Evolutionary conservation across 2,113 vertebrate genomes (phyloP), one percentile per base, ranked within the genome.

Genomic region (Oncorhynchus keta): DNA sequence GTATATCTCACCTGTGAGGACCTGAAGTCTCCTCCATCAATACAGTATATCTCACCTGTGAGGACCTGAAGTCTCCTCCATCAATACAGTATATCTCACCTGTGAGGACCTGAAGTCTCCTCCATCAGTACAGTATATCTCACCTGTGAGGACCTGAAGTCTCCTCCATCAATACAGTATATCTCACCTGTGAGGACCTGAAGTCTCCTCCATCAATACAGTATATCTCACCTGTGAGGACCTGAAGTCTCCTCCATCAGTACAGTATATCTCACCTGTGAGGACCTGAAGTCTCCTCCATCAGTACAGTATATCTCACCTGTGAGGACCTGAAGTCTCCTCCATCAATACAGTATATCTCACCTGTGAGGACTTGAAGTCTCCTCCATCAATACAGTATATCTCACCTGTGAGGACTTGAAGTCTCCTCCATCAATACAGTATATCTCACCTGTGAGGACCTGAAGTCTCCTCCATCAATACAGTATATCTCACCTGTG

Each of bases 51-150:
- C 59, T 45, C 1, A 94, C 90, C 88, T 92, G 92, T 76, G 90
- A 72, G 62, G 92, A 90, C 59, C 9, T 81, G 61, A 57, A 96
- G 7, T 92, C 95, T 1, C 95, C 94, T 0, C 72, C 80, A 55
- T 93, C 35, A 35, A 1, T 35, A 35, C 35, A 7, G 35, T 35
- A 35, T 35, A 7, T 35, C 35, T 35, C 35, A 35, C 35, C 88
- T 92, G 92, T 76, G 90, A 70, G 62, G 92, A 90, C 59, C 9
- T 81, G 61, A 57, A 96, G 8, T 93, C 95, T 1, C 95, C 94
- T 0, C 72, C 80, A 55, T 93, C 35, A 35, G 0, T 35, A 35
- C 35, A 35, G 35, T 35, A 35, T 35, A 35, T 35, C 35, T 35
- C 35, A 35, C 35, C 88, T 92, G 92, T 76, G 90, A 72, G 59